A percentile compares a stretch with the other conserved stretches of the same genome.
phyloP scores from a whole-genome alignment of 2,797 vertebrate species.

The Lutjanus campechanus region DNA sequence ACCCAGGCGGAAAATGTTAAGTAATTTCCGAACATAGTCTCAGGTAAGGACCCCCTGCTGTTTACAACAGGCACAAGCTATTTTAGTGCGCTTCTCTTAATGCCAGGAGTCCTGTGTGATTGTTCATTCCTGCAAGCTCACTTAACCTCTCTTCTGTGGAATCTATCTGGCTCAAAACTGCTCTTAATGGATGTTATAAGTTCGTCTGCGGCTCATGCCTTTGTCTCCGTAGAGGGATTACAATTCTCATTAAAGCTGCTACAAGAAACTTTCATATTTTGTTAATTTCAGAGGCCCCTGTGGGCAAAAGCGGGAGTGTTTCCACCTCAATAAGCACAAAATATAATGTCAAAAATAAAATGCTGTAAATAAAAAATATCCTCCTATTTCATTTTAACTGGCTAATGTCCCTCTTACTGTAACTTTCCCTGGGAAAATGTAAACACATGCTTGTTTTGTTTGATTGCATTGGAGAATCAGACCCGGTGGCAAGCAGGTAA shows the following conservation, averaged over 20 bases:
- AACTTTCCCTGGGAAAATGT: no score
- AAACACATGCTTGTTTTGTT: no score
- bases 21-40: conserved; percentile 51
- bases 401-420: no score
- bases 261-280: no score
- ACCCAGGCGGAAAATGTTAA: conserved; percentile 39
- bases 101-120: conserved; percentile 52
- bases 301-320: no score
- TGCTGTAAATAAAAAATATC: no score
- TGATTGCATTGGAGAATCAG: no score
- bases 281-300: no score
- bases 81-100: conserved; percentile 42
- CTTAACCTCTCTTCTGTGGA: conserved; percentile 61
- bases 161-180: conserved; percentile 39
- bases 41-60: conserved; percentile 59
- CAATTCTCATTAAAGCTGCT: conserved; percentile 28
- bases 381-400: no score
- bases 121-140: conserved; percentile 58
- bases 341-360: no score
- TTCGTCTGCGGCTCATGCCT: conserved; percentile 24
- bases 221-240: conserved; percentile 38
- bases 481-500: no score
- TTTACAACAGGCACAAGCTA: conserved; percentile 47
- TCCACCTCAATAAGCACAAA: no score
- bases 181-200: conserved; percentile 48